A percentile compares a stretch with the other conserved stretches of the same genome.
Conservation (phyloP, 2,888 invertebrate genomes). For the Agrilus cyanescens region DNA sequence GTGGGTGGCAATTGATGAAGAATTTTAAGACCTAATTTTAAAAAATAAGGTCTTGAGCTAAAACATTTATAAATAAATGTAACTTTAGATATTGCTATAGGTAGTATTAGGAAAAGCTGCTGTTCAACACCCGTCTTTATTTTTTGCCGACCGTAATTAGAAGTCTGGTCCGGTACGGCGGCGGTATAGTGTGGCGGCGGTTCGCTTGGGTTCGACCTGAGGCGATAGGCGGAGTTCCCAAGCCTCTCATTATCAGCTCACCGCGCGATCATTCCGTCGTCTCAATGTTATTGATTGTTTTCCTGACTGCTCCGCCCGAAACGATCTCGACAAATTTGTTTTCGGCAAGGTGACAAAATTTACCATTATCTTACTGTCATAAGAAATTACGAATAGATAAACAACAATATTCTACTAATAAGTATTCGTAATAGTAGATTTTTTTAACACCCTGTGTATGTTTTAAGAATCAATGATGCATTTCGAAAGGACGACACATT, state of each 20-base stretch:
- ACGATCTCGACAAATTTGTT: slow-evolving; percentile 21
- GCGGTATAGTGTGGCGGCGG: slow-evolving; percentile 7
- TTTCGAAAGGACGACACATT: slow-evolving; percentile 13
- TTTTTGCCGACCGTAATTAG: slow-evolving; percentile 27
- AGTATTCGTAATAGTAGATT: too few relatives aligned
- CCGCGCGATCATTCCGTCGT: slow-evolving; percentile 39
- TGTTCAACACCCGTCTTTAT: not conserved
- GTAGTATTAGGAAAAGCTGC: too few relatives aligned
- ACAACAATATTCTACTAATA: too few relatives aligned
- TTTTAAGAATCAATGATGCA: slow-evolving; percentile 1
- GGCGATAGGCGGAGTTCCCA: slow-evolving; percentile 28
- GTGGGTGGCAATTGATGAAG: too few relatives aligned
- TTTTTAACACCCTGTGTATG: not conserved
- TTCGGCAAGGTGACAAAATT: slow-evolving; percentile 20
- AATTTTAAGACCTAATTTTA: too few relatives aligned
- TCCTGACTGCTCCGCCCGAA: slow-evolving; percentile 34
- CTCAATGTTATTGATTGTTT: slow-evolving; percentile 43
- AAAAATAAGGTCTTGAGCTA: too few relatives aligned
- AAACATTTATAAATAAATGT: too few relatives aligned
- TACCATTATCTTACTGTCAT: too few relatives aligned
- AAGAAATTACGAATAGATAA: too few relatives aligned
- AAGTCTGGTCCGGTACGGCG: slow-evolving; percentile 9
- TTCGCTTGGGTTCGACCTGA: slow-evolving; percentile 33
- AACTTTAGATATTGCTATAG: too few relatives aligned
- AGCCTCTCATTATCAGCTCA: slow-evolving; percentile 47